These are phyloP conservation scores for Diaperis boleti DNA, from an alignment of 2,888 invertebrate species.

Conservation along the genomic window DNA sequence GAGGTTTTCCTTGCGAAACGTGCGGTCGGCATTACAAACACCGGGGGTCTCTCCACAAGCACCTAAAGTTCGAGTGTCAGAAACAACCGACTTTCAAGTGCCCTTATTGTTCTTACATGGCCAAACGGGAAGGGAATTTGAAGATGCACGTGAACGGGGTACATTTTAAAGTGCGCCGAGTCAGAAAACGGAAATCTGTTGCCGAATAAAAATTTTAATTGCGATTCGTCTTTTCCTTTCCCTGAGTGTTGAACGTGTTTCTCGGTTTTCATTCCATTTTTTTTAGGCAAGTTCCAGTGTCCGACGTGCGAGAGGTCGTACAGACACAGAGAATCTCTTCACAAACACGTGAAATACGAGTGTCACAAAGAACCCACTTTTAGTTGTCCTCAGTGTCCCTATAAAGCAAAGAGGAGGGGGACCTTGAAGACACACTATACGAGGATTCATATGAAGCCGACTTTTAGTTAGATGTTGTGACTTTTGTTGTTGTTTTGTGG, in stretches of 20 bases:
- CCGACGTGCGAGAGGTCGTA: constrained; percentile 35
- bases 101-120: constrained; percentile 51
- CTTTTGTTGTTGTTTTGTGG: not conserved
- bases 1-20: constrained; percentile 30
- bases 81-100: constrained; percentile 60
- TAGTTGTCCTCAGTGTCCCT: constrained; percentile 44
- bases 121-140: constrained; percentile 38
- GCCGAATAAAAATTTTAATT: not conserved
- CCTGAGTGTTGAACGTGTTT: not conserved
- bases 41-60: constrained; percentile 32
- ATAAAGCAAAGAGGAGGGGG: constrained; percentile 45
- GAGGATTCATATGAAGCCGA: constrained; percentile 11
- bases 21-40: constrained; percentile 44
- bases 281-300: constrained; percentile 35
- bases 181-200: not conserved
- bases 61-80: constrained; percentile 64
- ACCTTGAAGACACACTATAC: constrained; percentile 35
- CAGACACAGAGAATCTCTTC: constrained; percentile 42
- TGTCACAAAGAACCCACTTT: constrained; percentile 49
- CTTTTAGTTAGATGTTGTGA: not conserved
- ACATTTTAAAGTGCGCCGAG: not conserved
- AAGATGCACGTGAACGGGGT: constrained; percentile 22
- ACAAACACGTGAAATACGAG: constrained; percentile 48
- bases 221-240: not conserved
- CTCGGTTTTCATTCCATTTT: not conserved